Base-by-base conservation (phyloP, 2,888 invertebrate species). In the Lydus trimaculatus region DNA sequence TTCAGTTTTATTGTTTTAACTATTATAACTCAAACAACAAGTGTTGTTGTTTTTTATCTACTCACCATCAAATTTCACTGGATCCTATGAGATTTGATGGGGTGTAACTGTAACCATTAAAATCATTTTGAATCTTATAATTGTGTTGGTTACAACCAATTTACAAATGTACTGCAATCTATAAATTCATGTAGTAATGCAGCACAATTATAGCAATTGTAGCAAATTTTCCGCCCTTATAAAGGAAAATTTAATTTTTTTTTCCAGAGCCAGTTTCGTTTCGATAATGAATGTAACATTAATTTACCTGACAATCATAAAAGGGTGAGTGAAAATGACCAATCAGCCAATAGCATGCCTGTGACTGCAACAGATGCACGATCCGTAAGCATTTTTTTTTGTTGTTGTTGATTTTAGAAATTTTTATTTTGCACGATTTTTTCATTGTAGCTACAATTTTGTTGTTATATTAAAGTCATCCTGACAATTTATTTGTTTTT, bases 231-330 rank as follows among this genome's bases (percentile, higher is more conserved):
- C n/a, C n/a, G n/a, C n/a, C n/a, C n/a, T n/a, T n/a, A n/a, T 4
- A 28, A 28, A 28, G 28, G 28, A 2, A 28, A 28, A 28, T 28
- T 28, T 28, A 28, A 28, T 28, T 28, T 28, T 28, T 28, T 81
- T 85, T 86, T 85, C 83, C 92, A 99, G 97, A 98, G 98, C 90
- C 98, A 99, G 89, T 99, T 99, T 90, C 94, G 98, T 86, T 99
- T 99, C 90, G 99, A 99, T 90, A 98, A 98, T 90, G 99, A 99
- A 91, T 98, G 97, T 90, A 95, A 96, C 90, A 91, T 96, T 88
- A 96, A 94, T 89, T 91, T 98, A 85, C 96, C 97, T 87, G 98
- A 98, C 89, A 97, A 97, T 89, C 97, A 98, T 89, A 96, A 96
- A 91, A 92, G 96, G 95, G 98, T 97, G 94, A 95, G 94, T 94